Evolutionary conservation across 2,888 invertebrate genomes (phyloP).

Genomic region (Lamellibrachia columna): DNA sequence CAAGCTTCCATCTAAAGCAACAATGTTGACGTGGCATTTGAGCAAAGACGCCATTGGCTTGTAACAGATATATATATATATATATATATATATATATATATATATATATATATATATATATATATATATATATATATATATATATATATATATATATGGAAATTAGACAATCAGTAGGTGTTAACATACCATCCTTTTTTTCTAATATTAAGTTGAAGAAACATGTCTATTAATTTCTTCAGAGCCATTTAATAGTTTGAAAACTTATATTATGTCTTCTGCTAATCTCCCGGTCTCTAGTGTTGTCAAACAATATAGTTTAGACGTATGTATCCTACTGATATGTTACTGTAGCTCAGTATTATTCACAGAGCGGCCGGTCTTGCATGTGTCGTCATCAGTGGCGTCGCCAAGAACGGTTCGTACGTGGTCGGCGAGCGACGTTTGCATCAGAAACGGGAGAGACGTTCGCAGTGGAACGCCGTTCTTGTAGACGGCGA

Average conservation of each 20-base stretch:
- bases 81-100: no score
- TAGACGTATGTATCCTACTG: not conserved
- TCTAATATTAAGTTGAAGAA: not conserved
- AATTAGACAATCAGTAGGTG: no score
- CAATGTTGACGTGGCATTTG: no score
- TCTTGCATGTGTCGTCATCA: constrained; percentile 57
- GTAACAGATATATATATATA: no score
- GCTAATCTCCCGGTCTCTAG: not conserved
- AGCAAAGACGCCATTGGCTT: no score
- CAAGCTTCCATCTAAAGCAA: no score
- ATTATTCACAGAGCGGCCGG: constrained; percentile 54
- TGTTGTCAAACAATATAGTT: not conserved
- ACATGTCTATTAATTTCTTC: not conserved
- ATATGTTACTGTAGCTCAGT: not conserved
- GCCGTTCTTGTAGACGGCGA: constrained; percentile 46
- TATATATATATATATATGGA: no score
- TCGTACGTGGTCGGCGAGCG: constrained; percentile 58
- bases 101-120: no score
- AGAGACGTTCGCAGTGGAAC: constrained; percentile 41
- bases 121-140: no score
- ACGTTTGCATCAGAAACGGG: constrained; percentile 33
- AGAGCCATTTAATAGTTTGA: not conserved
- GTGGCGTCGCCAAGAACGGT: constrained; percentile 63
- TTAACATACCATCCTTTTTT: not conserved
- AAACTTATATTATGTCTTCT: not conserved